Conservation (phyloP, 2,888 invertebrate genomes). For the Hermodice carunculata region DNA sequence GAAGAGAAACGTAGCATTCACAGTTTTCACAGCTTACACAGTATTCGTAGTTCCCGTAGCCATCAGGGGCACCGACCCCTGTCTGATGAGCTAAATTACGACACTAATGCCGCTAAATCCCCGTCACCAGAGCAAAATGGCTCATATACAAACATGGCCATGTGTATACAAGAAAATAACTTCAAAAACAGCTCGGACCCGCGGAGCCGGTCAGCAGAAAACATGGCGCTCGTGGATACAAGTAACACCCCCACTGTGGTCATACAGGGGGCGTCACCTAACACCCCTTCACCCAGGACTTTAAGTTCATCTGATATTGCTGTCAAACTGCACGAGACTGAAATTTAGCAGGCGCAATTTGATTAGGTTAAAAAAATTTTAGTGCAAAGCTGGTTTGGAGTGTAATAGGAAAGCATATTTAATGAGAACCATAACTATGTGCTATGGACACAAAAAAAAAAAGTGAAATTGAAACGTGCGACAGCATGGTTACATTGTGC, state of each 20-base stretch:
- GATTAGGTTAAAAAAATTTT: too few species aligned
- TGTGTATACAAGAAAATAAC: constrained; percentile 35
- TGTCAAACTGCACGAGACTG: too few species aligned
- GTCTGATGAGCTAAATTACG: constrained; percentile 77
- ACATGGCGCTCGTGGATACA: constrained; percentile 45
- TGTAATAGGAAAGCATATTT: too few species aligned
- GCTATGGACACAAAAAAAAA: too few species aligned
- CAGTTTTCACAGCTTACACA: constrained; percentile 75
- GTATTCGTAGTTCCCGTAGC: constrained; percentile 76
- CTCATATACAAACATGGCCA: constrained; percentile 49
- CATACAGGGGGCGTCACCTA: constrained; percentile 9
- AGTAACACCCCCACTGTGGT: constrained; percentile 6
- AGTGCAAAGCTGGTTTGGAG: too few species aligned
- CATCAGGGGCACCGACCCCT: constrained; percentile 80
- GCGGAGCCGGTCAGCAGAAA: constrained; percentile 67
- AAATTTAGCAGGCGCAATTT: too few species aligned
- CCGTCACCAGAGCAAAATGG: constrained; percentile 65
- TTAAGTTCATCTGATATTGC: constrained; percentile 20
- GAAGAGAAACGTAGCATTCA: constrained; percentile 99
- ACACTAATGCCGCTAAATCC: constrained; percentile 59
- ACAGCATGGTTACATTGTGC: too few species aligned
- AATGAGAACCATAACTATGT: too few species aligned
- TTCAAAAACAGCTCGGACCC: constrained; percentile 44
- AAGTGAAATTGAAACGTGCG: too few species aligned
- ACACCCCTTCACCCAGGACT: constrained; percentile 20